Base-by-base conservation (phyloP, 2,888 invertebrate genomes). In the Coecobrya sp. region DNA sequence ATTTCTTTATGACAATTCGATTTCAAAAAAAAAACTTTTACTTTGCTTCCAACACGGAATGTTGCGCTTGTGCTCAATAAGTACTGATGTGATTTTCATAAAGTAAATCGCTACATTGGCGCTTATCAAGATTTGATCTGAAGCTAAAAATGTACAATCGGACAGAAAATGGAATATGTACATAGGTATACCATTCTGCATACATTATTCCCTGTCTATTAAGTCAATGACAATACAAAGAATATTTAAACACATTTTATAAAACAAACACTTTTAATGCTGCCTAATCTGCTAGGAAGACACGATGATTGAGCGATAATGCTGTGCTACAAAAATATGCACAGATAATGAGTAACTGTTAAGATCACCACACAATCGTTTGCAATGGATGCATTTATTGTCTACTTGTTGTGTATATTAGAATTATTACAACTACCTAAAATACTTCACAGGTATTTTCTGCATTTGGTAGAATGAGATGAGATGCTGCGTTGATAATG, bases 21-120 rank as follows among this genome's bases (percentile, higher is more conserved):
- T 55, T 79, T 52, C 25, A 2, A 79, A 79, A 79, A 2, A 79
- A 79, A 79, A 52, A 79, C 79, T 79, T 79, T 79, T 79, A 79
- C 79, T 79, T 49, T 45, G 13, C 0, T 45, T 49, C 30, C 65
- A 73, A 27, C 27, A 79, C 27, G 16, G 16, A 79, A 52, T 4
- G n/a, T n/a, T n/a, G n/a, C 2, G 36, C 2, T 4, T 52, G 79
- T 79, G 79, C 52, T 52, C 79, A 55, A 27, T 52, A 36, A 36
- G 36, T 79, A 13, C 79, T 27, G 4, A 25, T 36, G 49, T 82
- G 62, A 59, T 82, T 62, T 62, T 59, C 62, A 82, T 82, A 59
- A 42, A 82, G 55, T 27, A 16, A 81, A 49, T 52, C 30, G 27
- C 5, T 79, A 22, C 68, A 68, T 68, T 30, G 30, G 30, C 30